Evolutionary conservation across 2,888 invertebrate genomes (phyloP), one percentile per base, ranked within the genome.

Genomic region (Tetrapedia diversipes): DNA sequence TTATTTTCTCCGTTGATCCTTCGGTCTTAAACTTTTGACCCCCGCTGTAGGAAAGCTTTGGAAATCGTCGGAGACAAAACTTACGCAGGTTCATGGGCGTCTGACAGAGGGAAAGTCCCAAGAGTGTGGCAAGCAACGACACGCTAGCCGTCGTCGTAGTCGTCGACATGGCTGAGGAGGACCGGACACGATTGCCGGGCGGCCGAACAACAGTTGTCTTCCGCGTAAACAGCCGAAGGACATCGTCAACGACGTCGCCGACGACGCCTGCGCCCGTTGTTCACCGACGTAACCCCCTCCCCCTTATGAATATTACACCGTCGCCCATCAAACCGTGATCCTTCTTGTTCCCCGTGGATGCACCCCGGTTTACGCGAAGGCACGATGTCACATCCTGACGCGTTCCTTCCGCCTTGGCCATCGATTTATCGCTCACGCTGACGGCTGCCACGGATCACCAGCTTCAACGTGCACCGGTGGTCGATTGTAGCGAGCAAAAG

Each of bases 291-390:
- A n/a, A n/a, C n/a, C n/a, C n/a, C n/a, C n/a, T n/a, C 32, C 49
- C 74, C 80, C 81, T 82, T 85, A 87, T 91, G 78, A 90, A 91
- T 90, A 88, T 90, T 90, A 78, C 77, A 89, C 86, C 71, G 61
- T 53, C 76, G 78, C 79, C 87, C 81, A 86, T 89, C 87, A 87
- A 89, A 89, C 87, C 85, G 79, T 85, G 82, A 82, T 84, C 82
- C 57, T n/a, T n/a, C n/a, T 86, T 84, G 85, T 85, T 85, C 41
- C 64, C 45, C 8, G 45, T 37, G 39, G 45, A 47, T 70, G 34
- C 43, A 47, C 27, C 29, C 24, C 22, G n/a, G 43, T 27, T n/a
- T 51, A 37, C 41, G 37, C 56, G 60, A 16, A 59, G 45, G 6
- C 49, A 19, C 72, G 54, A 70, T 60, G 59, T 67, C 67, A 75